A percentile compares a stretch with the other conserved stretches of the same genome.
Evolutionary conservation across 2,888 invertebrate species (phyloP).

Genomic region (Agapostemon virescens): DNA sequence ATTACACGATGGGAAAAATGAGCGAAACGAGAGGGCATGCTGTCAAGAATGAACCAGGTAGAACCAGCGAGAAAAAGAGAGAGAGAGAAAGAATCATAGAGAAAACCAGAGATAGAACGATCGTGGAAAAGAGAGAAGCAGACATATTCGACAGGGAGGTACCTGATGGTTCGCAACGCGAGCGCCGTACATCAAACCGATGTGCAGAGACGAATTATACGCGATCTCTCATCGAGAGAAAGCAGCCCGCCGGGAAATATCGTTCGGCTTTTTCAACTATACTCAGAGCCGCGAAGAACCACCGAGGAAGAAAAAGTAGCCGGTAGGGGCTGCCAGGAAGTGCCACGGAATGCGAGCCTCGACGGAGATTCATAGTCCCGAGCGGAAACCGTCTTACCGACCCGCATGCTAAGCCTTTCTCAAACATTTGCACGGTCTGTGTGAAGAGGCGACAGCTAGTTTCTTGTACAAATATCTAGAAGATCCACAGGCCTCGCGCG

Average conservation of each 20-base stretch:
- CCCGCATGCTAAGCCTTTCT: conserved; percentile 49
- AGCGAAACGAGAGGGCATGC: not conserved
- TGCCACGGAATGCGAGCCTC: conserved; percentile 12
- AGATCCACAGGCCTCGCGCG: not conserved
- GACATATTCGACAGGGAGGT: no score
- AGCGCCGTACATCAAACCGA: not conserved
- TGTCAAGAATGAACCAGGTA: not conserved
- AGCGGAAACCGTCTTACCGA: conserved; percentile 31
- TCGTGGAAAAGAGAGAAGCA: not conserved
- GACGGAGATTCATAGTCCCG: conserved; percentile 44
- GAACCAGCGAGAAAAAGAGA: not conserved
- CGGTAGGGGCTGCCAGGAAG: not conserved
- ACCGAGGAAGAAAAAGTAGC: conserved; percentile 22
- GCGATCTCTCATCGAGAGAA: conserved; percentile 37
- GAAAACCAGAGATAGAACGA: no score
- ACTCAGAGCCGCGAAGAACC: not conserved
- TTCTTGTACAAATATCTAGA: conserved; percentile 53
- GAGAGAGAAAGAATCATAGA: not conserved
- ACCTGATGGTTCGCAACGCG: not conserved
- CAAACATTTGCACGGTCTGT: conserved; percentile 59
- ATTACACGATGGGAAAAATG: conserved; percentile 27
- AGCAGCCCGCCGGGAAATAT: conserved; percentile 39
- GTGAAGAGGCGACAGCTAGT: conserved; percentile 54
- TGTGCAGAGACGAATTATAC: conserved; percentile 29
- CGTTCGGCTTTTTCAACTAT: conserved; percentile 17